Evolutionary conservation across 2,888 invertebrate genomes (phyloP).

Genomic region (Drosophila eohydei): DNA sequence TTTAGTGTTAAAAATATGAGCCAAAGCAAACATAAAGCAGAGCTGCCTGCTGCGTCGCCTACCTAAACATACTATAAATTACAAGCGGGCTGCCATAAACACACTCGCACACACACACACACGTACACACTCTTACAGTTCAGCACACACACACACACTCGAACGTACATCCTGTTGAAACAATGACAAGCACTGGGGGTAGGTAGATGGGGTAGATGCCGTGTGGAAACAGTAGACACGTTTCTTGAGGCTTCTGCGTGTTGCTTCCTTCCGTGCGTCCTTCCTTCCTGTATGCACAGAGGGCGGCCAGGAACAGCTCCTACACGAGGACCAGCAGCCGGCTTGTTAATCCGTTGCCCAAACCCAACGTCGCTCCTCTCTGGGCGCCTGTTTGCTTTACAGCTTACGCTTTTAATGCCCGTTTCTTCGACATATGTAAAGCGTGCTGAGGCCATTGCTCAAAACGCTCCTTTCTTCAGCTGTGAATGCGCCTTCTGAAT

Average conservation of each 20-base stretch:
- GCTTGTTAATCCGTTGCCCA: conserved; percentile 47
- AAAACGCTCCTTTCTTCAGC: conserved; percentile 50
- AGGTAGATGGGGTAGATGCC: conserved; percentile 3
- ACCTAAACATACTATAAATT: conserved; percentile 60
- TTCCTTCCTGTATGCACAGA: conserved; percentile 45
- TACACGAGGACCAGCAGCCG: conserved; percentile 14
- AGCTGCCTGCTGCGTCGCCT: conserved; percentile 47
- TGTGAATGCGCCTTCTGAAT: conserved; percentile 54
- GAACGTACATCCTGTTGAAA: conserved; percentile 66
- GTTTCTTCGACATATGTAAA: conserved; percentile 55
- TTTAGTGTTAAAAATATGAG: conserved; percentile 68
- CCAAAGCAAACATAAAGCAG: conserved; percentile 57
- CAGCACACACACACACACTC: conserved; percentile 11
- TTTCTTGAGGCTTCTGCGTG: conserved; percentile 64
- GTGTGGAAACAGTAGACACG: conserved; percentile 57
- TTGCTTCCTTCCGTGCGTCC: conserved; percentile 61
- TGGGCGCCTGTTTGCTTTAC: conserved; percentile 47
- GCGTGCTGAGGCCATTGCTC: conserved; percentile 45
- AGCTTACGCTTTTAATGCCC: conserved; percentile 62
- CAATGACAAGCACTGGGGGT: conserved; percentile 27
- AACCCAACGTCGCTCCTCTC: neutral
- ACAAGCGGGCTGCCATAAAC: conserved; percentile 59
- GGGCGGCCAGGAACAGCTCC: conserved; percentile 14
- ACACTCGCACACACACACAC: conserved; percentile 28
- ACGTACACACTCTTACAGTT: conserved; percentile 10